A percentile compares a stretch with the other conserved stretches of the same genome.
Evolutionary conservation across 2,797 vertebrate species (phyloP).

Genomic region (Paratrypauchen microcephalus): DNA sequence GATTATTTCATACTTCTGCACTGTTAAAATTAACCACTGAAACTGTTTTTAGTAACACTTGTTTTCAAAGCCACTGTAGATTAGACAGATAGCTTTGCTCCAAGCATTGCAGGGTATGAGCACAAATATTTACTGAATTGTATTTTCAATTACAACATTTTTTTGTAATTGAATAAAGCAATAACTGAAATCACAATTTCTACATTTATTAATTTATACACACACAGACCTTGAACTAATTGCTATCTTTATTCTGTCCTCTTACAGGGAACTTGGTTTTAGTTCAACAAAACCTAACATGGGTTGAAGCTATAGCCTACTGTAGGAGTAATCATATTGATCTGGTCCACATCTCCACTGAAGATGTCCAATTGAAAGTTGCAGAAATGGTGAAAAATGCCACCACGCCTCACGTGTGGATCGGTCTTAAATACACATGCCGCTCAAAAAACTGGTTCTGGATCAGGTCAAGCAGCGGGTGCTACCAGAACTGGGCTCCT

Average conservation of each 20-base stretch:
- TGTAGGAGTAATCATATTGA: conserved; percentile 64
- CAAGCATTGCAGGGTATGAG: too few relatives aligned
- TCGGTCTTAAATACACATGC: conserved; percentile 68
- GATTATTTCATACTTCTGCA: too few relatives aligned
- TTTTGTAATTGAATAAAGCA: too few relatives aligned
- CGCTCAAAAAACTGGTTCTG: conserved; percentile 71
- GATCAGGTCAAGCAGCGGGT: conserved; percentile 42
- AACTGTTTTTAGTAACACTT: too few relatives aligned
- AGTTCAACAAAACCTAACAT: conserved; percentile 65
- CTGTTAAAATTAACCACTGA: too few relatives aligned
- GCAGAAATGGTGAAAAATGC: conserved; percentile 41
- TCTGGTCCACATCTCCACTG: conserved; percentile 56
- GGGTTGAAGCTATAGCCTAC: conserved; percentile 65
- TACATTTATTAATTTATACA: background rate
- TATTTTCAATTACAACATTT: too few relatives aligned
- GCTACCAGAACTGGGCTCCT: conserved; percentile 69
- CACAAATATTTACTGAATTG: too few relatives aligned
- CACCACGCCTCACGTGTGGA: conserved; percentile 63
- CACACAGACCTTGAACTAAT: background rate
- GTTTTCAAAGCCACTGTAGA: too few relatives aligned
- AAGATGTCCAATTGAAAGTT: conserved; percentile 52
- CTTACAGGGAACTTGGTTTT: conserved; percentile 57
- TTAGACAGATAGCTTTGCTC: too few relatives aligned
- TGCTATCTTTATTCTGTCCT: conserved; percentile 19
- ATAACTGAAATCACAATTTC: too few relatives aligned